Evolutionary conservation across 2,113 vertebrate genomes (phyloP).

Genomic region (Clarias macrocephalus): DNA sequence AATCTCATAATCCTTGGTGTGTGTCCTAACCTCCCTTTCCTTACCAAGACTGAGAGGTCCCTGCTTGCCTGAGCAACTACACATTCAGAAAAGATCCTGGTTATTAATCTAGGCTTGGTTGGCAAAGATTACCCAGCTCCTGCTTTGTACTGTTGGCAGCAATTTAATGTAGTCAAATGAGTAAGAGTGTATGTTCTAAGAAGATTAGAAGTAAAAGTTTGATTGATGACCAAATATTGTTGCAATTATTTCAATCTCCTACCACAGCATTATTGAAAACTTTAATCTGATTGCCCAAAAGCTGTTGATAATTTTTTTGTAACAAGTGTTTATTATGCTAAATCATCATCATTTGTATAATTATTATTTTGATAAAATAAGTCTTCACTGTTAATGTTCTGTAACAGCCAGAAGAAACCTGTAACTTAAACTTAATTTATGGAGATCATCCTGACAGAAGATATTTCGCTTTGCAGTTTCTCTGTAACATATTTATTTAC

Average conservation of each 20-base stretch:
- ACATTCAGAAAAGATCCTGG: slow-evolving; percentile 39
- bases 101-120: slow-evolving; percentile 35
- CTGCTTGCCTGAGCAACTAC: neutral
- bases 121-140: slow-evolving; percentile 22
- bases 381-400: neutral
- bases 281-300: neutral
- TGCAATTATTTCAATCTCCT: neutral
- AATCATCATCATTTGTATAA: neutral
- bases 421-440: neutral
- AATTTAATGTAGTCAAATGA: neutral
- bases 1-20: slow-evolving; percentile 75
- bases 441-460: too few relatives aligned
- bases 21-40: slow-evolving; percentile 56
- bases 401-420: neutral
- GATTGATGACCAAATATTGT: neutral
- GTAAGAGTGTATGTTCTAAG: neutral
- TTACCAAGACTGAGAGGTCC: slow-evolving; percentile 16
- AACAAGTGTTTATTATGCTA: neutral
- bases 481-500: neutral
- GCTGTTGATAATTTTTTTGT: neutral
- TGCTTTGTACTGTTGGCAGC: slow-evolving; percentile 37
- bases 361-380: too few relatives aligned
- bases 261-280: neutral
- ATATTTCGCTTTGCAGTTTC: neutral
- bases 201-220: neutral